Evolutionary conservation across 2,888 invertebrate species (phyloP), one percentile per base, ranked within the genome.

Genomic region (Dione vanillae): DNA sequence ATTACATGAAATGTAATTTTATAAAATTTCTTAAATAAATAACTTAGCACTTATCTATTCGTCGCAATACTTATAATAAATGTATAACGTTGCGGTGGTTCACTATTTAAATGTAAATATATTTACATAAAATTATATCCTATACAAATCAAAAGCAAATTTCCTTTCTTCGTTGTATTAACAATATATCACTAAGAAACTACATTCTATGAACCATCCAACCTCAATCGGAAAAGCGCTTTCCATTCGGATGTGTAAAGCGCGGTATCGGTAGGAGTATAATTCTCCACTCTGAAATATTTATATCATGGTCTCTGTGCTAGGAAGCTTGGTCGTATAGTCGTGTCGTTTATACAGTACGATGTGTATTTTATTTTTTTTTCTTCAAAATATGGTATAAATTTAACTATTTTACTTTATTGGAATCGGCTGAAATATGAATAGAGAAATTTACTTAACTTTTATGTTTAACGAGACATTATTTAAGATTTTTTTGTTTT

Each of bases 221-320:
- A 58, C 62, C 71, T 70, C 71, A 73, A 69, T 69, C 70, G 68
- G 66, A 67, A 73, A 73, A 76, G 70, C 86, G 85, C 79, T 88
- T 86, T 83, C 86, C 82, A 87, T 90, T 88, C 82, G 85, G 85
- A 87, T 80, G 82, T 81, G 69, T 80, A 81, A 79, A 80, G 80
- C 78, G 77, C 82, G 79, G 82, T 90, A 91, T 89, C 89, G 87
- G 88, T 82, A 81, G 83, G 83, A 88, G 86, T 86, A 92, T 91
- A 92, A 92, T 92, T 92, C 92, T 92, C 92, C 87, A 88, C 85
- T 81, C 87, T 92, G 90, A 89, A 92, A 91, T 92, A 92, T 92
- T 92, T 92, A 92, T 91, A 87, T 77, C 78, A 76, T 79, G 79
- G 82, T 81, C 80, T 83, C 82, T 83, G 83, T 77, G 74, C 77